phyloP scores from a whole-genome alignment of 2,797 vertebrate genomes.

The Enteromius unitaeniatus region DNA sequence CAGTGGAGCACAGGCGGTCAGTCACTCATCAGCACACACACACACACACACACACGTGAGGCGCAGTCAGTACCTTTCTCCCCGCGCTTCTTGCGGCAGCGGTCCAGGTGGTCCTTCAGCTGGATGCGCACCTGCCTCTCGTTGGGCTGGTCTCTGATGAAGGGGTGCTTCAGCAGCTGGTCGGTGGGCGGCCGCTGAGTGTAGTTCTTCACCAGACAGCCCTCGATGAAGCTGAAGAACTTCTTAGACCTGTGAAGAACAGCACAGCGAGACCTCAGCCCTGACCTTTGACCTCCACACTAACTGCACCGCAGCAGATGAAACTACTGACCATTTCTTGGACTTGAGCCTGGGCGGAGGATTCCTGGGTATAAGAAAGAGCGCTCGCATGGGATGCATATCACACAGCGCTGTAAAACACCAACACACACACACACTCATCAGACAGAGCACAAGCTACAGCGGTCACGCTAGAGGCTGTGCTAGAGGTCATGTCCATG shows the following conservation, averaged over 20 bases:
- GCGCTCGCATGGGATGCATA: slow-evolving; percentile 99
- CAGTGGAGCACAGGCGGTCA: background rate
- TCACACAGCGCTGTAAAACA: slow-evolving; percentile 90
- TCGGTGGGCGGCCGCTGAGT: slow-evolving; percentile 95
- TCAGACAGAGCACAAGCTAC: background rate
- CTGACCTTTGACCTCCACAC: background rate
- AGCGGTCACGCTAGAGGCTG: too few relatives aligned
- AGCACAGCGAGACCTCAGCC: background rate
- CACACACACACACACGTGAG: too few relatives aligned
- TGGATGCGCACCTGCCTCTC: slow-evolving; percentile 99
- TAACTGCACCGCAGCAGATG: background rate
- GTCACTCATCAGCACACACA: background rate
- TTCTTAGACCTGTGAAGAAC: slow-evolving; percentile 90
- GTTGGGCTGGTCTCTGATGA: slow-evolving; percentile 98
- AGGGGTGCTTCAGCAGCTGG: slow-evolving; percentile 95
- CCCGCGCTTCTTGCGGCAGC: slow-evolving; percentile 97
- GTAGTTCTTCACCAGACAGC: slow-evolving; percentile 98
- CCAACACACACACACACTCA: slow-evolving; percentile 30
- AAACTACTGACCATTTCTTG: slow-evolving; percentile 91
- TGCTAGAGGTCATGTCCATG: background rate
- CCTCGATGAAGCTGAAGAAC: slow-evolving; percentile 98
- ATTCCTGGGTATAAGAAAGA: slow-evolving; percentile 99
- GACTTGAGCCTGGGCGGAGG: slow-evolving; percentile 98
- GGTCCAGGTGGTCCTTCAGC: slow-evolving; percentile 98
- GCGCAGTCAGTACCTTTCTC: slow-evolving; percentile 87